A percentile compares a stretch with the other conserved stretches of the same genome.
phyloP scores from a whole-genome alignment of 1,140 invertebrate genomes.

The Drosophila novamexicana region DNA sequence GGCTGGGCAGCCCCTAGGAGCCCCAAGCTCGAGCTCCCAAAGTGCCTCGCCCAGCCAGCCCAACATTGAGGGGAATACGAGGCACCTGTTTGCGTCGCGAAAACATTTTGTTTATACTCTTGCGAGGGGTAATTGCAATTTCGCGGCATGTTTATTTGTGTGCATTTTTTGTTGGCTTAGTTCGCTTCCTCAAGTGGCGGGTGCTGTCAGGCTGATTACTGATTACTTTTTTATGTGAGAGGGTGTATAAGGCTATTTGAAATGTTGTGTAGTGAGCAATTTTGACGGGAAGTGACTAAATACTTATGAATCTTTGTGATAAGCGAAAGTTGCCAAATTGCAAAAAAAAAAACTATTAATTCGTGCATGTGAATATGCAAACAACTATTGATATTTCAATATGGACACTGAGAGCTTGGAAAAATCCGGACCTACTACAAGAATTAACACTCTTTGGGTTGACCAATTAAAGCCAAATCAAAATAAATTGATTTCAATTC shows the following conservation, averaged over 20 bases:
- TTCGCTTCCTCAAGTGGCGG: constrained; percentile 19
- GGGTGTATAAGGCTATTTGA: background rate
- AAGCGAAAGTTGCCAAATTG: background rate
- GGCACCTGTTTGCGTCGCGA: constrained; percentile 30
- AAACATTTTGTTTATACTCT: constrained; percentile 49
- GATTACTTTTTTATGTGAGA: background rate
- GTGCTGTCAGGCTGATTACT: constrained; percentile 1
- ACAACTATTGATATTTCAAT: background rate
- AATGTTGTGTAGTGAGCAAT: too few relatives aligned
- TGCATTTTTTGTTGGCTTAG: constrained; percentile 33
- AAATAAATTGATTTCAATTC: constrained; percentile 70
- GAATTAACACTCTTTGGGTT: background rate
- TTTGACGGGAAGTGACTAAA: background rate
- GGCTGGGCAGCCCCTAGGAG: background rate
- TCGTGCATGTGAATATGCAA: too few relatives aligned
- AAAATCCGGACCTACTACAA: background rate
- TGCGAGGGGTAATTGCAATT: constrained; percentile 41
- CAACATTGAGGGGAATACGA: background rate
- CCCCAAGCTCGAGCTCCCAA: too few relatives aligned
- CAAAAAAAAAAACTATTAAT: too few relatives aligned
- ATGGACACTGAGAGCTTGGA: background rate
- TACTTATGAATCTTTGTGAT: background rate
- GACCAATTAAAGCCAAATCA: constrained; percentile 40
- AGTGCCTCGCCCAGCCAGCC: background rate
- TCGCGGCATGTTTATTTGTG: constrained; percentile 23